Conservation (phyloP, 2,113 vertebrate species). For the Pipra filicauda region DNA sequence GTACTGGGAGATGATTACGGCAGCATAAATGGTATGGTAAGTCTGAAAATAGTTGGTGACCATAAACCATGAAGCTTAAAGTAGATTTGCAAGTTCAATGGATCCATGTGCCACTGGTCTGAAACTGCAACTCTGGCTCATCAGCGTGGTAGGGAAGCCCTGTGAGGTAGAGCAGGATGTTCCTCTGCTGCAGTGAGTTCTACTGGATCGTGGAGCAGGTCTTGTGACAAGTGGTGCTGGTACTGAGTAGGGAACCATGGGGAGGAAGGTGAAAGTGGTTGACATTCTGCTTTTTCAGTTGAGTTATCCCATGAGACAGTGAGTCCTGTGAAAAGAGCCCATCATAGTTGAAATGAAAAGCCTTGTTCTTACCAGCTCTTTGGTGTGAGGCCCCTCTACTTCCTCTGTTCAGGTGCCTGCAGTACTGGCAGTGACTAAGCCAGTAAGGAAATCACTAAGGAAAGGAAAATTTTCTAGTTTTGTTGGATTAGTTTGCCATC, state of each 20-base stretch:
- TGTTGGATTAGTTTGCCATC: neutral
- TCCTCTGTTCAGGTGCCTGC: neutral
- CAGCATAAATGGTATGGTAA: neutral
- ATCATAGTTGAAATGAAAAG: accelerated
- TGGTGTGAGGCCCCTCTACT: accelerated
- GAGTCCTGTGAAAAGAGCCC: neutral
- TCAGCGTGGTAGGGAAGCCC: accelerated
- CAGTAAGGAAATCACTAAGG: neutral
- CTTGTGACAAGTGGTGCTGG: neutral
- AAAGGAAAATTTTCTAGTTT: neutral
- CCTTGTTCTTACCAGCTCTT: neutral
- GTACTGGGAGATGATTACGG: accelerated
- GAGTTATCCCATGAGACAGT: neutral
- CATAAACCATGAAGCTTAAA: neutral
- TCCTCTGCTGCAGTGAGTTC: neutral
- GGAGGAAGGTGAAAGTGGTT: neutral
- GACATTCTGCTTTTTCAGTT: neutral
- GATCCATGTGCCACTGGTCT: neutral
- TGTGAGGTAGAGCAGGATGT: neutral
- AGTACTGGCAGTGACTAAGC: neutral
- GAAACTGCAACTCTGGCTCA: neutral
- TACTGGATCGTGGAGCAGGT: accelerated
- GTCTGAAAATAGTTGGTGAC: neutral
- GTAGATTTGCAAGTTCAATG: neutral
- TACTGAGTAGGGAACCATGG: neutral